phyloP scores from a whole-genome alignment of 2,113 vertebrate genomes.

The Rhipidura dahli region DNA sequence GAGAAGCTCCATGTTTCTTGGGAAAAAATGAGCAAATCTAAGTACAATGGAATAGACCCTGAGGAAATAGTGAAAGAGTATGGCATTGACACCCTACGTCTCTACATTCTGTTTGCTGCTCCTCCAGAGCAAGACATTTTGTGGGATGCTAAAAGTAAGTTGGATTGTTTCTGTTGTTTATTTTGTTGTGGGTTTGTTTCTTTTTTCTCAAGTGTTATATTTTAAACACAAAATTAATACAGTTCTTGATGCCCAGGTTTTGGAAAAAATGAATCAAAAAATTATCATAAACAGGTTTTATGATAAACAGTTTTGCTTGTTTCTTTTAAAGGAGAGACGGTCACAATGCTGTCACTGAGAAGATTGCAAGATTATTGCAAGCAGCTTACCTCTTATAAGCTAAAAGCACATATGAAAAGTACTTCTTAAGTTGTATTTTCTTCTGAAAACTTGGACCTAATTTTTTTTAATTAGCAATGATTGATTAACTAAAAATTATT shows the following conservation, averaged over 20 bases:
- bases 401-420: not conserved
- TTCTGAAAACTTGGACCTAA: not conserved
- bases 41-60: slow-evolving; percentile 92
- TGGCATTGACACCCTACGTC: slow-evolving; percentile 88
- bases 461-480: not conserved
- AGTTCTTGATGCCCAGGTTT: not conserved
- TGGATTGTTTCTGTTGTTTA: not conserved
- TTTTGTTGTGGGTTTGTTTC: not conserved
- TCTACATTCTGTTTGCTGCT: slow-evolving; percentile 89
- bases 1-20: slow-evolving; percentile 81
- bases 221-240: not conserved
- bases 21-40: slow-evolving; percentile 99
- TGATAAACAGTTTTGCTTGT: not conserved
- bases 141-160: slow-evolving; percentile 93
- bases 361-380: not conserved
- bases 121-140: slow-evolving; percentile 94
- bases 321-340: not conserved
- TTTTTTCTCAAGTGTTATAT: not conserved
- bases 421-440: not conserved
- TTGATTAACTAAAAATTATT: not conserved
- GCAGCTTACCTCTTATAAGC: not conserved
- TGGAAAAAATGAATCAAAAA: not conserved
- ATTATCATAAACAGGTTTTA: not conserved
- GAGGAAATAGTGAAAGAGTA: slow-evolving; percentile 83
- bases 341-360: not conserved